phyloP scores from a whole-genome alignment of 1,140 invertebrate species.

The Cardiocondyla obscurior region DNA sequence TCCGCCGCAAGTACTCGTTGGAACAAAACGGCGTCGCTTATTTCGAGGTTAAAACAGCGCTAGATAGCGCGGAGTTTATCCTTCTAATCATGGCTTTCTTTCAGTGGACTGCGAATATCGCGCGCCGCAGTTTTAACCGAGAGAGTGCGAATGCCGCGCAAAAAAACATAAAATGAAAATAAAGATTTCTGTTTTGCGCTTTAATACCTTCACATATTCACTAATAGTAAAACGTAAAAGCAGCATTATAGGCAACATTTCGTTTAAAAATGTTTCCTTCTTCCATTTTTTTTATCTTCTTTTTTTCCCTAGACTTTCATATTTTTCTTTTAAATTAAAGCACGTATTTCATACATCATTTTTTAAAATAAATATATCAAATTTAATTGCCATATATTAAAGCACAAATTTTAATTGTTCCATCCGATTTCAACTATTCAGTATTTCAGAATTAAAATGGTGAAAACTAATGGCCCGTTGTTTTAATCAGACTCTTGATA shows the following conservation, averaged over 20 bases:
- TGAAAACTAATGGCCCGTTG: background rate
- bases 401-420: background rate
- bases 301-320: background rate
- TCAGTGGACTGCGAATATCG: constrained; percentile 32
- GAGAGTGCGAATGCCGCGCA: background rate
- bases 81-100: constrained; percentile 32
- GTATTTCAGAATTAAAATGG: background rate
- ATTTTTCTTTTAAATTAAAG: background rate
- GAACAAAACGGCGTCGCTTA: constrained; percentile 50
- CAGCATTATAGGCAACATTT: background rate
- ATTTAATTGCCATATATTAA: background rate
- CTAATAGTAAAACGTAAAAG: background rate
- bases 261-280: background rate
- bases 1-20: constrained; percentile 33
- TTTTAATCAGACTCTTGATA: background rate
- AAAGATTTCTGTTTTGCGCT: constrained; percentile 9
- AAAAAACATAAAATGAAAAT: constrained; percentile 5
- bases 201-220: constrained; percentile 21
- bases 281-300: background rate
- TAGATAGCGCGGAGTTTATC: constrained; percentile 22
- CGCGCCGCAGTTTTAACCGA: background rate
- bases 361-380: background rate
- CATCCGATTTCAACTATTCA: background rate
- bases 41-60: constrained; percentile 41
- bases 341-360: background rate